Conservation (phyloP, 2,797 vertebrate species). For the Pempheris klunzingeri region DNA sequence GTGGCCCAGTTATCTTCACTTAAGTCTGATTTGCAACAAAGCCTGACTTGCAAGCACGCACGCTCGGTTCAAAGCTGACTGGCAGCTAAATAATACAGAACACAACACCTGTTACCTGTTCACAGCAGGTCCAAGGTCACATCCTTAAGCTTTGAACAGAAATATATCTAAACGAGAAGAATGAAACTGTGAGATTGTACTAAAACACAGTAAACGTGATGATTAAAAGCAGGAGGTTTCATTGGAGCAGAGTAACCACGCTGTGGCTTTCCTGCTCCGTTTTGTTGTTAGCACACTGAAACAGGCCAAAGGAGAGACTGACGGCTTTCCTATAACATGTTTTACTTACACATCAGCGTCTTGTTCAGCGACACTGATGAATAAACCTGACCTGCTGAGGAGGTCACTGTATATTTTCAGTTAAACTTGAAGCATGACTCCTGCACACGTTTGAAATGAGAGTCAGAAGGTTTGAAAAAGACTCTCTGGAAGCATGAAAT, state of each 20-base stretch:
- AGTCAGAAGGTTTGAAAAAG: not conserved
- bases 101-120: constrained; percentile 55
- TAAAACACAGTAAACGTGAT: constrained; percentile 7
- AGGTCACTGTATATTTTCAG: too few relatives aligned
- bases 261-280: not conserved
- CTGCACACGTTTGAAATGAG: not conserved
- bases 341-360: too few relatives aligned
- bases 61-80: constrained; percentile 10
- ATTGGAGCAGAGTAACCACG: not conserved
- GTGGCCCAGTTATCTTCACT: constrained; percentile 49
- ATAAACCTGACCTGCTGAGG: too few relatives aligned
- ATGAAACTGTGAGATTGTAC: not conserved
- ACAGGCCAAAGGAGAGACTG: not conserved
- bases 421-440: not conserved
- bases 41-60: constrained; percentile 5
- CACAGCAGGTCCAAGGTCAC: constrained; percentile 27
- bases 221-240: constrained; percentile 2
- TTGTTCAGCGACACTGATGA: too few relatives aligned
- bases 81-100: constrained; percentile 27
- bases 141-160: not conserved
- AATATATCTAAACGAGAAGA: not conserved
- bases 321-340: not conserved
- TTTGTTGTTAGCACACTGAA: not conserved
- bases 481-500: not conserved
- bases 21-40: constrained; percentile 42